Evolutionary conservation across 1,140 invertebrate species (phyloP).

Genomic region (Leguminivora glycinivorella): DNA sequence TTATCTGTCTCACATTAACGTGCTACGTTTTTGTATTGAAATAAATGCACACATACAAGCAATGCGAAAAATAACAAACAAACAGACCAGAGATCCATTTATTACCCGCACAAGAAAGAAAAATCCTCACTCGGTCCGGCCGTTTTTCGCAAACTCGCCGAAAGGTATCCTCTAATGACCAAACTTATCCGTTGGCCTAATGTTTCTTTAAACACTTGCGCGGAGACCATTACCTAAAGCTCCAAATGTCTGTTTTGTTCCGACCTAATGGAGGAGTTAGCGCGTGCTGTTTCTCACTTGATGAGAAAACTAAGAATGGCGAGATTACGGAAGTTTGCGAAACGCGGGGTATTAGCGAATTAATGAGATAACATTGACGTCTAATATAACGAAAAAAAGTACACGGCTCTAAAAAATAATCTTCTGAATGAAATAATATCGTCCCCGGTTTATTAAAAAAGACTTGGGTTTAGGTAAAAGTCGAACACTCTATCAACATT

Average conservation of each 20-base stretch:
- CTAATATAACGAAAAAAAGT: not conserved
- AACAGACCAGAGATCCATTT: constrained; percentile 19
- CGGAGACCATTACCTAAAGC: constrained; percentile 37
- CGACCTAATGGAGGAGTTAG: constrained; percentile 30
- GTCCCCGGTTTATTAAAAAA: too few relatives aligned
- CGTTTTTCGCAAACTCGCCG: constrained; percentile 19
- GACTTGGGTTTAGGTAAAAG: too few relatives aligned
- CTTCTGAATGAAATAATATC: too few relatives aligned
- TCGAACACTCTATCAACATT: too few relatives aligned
- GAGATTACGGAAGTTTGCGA: constrained; percentile 53
- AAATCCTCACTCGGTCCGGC: constrained; percentile 14
- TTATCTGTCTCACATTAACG: not conserved
- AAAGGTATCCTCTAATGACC: constrained; percentile 42
- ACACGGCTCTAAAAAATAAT: not conserved
- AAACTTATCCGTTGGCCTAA: constrained; percentile 44
- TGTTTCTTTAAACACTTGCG: constrained; percentile 49
- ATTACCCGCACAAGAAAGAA: constrained; percentile 10
- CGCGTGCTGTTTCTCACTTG: constrained; percentile 49
- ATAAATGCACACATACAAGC: not conserved
- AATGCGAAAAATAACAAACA: constrained; percentile 1
- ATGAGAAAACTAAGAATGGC: constrained; percentile 60
- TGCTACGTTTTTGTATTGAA: not conserved
- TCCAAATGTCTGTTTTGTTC: constrained; percentile 28
- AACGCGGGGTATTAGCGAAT: not conserved
- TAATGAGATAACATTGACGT: not conserved